These are phyloP conservation scores for Eptatretus burgeri DNA, from an alignment of 2,113 vertebrate genomes.

Conservation along the genomic window DNA sequence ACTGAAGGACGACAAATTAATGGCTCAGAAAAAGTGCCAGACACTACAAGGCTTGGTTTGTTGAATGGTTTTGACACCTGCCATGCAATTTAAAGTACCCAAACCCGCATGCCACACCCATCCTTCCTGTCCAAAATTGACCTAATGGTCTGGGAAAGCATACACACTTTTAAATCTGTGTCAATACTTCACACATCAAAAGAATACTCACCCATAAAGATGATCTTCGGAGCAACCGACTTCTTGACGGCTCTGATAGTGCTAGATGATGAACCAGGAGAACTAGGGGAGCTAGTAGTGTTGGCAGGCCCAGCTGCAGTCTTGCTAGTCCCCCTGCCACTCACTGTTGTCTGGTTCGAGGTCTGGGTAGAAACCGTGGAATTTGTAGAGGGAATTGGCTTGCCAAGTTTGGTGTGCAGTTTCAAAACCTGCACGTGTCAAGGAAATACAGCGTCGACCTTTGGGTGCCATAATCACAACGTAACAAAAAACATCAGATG, in stretches of 20 bases:
- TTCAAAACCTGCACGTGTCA: conserved; percentile 51
- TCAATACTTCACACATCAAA: conserved; percentile 11
- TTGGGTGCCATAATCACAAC: no score
- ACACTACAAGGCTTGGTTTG: not conserved
- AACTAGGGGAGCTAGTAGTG: conserved; percentile 1
- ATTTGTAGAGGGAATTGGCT: conserved; percentile 89
- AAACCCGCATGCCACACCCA: not conserved
- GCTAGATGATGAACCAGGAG: conserved; percentile 3
- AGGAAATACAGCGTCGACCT: conserved; percentile 4
- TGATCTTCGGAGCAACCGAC: conserved; percentile 70
- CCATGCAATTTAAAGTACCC: not conserved
- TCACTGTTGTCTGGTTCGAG: conserved; percentile 23
- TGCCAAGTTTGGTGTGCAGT: conserved; percentile 87
- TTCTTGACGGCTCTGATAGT: conserved; percentile 32
- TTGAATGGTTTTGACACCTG: no score
- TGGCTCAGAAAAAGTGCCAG: not conserved
- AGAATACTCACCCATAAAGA: conserved; percentile 60
- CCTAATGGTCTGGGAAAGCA: conserved; percentile 7
- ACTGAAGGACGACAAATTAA: not conserved
- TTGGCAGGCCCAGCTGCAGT: conserved; percentile 11
- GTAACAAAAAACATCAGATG: no score
- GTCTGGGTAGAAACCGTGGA: conserved; percentile 63
- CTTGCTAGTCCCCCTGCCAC: no score
- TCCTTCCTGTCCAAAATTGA: conserved; percentile 8
- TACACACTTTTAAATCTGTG: no score